Evolutionary conservation across 2,888 invertebrate species (phyloP), one percentile per base, ranked within the genome.

Genomic region (Pyrrhia umbra): DNA sequence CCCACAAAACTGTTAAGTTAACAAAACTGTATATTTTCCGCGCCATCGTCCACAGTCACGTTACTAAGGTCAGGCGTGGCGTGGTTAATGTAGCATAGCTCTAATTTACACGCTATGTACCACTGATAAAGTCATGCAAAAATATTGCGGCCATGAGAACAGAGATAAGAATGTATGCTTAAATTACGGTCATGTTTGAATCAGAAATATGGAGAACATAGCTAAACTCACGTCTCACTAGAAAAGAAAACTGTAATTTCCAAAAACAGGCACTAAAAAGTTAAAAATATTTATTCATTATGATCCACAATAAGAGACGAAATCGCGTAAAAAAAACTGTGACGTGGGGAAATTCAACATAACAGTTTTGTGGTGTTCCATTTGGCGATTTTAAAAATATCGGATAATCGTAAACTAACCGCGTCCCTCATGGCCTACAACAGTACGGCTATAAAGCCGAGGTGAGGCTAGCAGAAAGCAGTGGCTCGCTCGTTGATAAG

Each of bases 381-480:
- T n/a, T n/a, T n/a, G n/a, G n/a, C n/a, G n/a, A n/a, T n/a, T n/a
- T n/a, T n/a, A 13, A 2, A 20, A 20, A 42, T 13, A 23, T 23
- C 21, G 9, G 8, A 20, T 18, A 8, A 34, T n/a, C 13, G 30
- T 1, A 16, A 6, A n/a, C 6, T n/a, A 1, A 10, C 3, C 54
- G 30, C 63, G 6, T 1, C 49, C 43, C 61, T 61, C 40, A 9
- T 62, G 45, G 77, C 71, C 74, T 56, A 0, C 13, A 10, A 49
- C 47, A 20, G 64, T 56, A 68, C 42, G 57, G 54, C 54, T 59
- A 72, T 68, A 66, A 62, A 74, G 39, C 72, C 65, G 59, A 72
- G 77, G 68, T 72, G 80, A 76, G 70, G 57, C 54, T n/a, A 80
- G 78, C 78, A 77, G 75, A 78, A 77, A 74, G 70, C 78, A 77